These are phyloP conservation scores for Agrotis puta DNA, from an alignment of 2,888 invertebrate species.

Conservation along the genomic window DNA sequence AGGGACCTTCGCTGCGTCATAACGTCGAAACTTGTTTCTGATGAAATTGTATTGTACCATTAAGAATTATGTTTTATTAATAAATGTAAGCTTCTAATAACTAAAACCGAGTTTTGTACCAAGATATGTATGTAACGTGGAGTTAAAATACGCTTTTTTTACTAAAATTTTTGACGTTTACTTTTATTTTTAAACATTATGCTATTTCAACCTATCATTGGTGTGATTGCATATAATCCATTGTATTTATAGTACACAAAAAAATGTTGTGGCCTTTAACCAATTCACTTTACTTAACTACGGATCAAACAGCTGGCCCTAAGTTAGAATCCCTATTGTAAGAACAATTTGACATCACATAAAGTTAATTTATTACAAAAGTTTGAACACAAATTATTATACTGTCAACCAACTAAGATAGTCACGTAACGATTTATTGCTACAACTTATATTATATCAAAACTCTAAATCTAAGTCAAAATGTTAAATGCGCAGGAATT, in stretches of 20 bases:
- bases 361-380: slow-evolving; percentile 33
- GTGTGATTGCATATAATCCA: too few relatives aligned
- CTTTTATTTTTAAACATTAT: too few relatives aligned
- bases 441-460: not conserved
- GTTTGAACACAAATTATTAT: slow-evolving; percentile 31
- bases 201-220: too few relatives aligned
- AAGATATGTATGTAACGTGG: too few relatives aligned
- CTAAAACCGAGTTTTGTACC: too few relatives aligned
- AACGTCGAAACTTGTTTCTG: not conserved
- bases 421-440: slow-evolving; percentile 1
- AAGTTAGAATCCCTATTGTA: not conserved
- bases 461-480: not conserved
- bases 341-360: slow-evolving; percentile 8
- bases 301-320: too few relatives aligned
- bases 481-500: too few relatives aligned
- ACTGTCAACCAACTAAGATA: not conserved
- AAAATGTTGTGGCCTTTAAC: too few relatives aligned
- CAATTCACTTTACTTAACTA: too few relatives aligned
- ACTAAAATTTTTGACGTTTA: too few relatives aligned
- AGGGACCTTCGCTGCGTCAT: slow-evolving; percentile 10
- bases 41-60: not conserved
- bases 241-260: too few relatives aligned
- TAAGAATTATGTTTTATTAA: not conserved
- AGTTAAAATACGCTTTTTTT: too few relatives aligned
- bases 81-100: not conserved